Evolutionary conservation across 2,888 invertebrate species (phyloP).

Genomic region (Glyphotaelius pellucidus): DNA sequence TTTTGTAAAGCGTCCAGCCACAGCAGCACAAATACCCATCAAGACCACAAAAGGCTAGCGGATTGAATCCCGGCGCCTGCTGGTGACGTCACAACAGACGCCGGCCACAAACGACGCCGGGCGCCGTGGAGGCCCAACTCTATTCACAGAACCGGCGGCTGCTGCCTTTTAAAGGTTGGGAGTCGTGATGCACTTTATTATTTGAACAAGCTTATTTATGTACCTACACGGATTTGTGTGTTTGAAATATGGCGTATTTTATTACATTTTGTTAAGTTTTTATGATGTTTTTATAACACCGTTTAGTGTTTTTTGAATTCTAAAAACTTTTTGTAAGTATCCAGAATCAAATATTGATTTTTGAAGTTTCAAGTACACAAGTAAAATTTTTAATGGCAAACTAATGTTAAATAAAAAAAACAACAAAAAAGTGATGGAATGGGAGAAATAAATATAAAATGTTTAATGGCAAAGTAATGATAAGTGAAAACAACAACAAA

Average conservation of each 20-base stretch:
- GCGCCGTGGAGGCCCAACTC: background rate
- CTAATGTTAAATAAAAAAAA: too few relatives aligned
- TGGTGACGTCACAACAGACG: constrained; percentile 32
- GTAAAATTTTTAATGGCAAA: too few relatives aligned
- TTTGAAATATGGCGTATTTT: background rate
- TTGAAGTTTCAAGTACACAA: too few relatives aligned
- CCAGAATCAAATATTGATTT: too few relatives aligned
- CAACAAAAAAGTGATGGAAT: too few relatives aligned
- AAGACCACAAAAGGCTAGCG: constrained; percentile 11
- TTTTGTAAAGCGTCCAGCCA: background rate
- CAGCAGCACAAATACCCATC: background rate
- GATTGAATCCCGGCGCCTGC: constrained; percentile 16
- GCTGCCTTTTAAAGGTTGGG: background rate
- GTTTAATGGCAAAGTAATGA: too few relatives aligned
- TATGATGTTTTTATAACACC: background rate
- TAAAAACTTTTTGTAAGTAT: too few relatives aligned
- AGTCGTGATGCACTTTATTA: background rate
- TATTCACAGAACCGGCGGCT: constrained; percentile 4
- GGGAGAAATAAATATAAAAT: too few relatives aligned
- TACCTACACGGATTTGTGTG: background rate
- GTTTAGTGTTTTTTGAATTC: too few relatives aligned
- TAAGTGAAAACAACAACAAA: too few relatives aligned
- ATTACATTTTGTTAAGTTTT: background rate
- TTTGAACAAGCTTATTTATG: background rate
- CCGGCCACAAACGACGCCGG: constrained; percentile 29